These are phyloP conservation scores for Thereva nobilitata DNA, from an alignment of 2,888 invertebrate genomes.

Conservation along the genomic window DNA sequence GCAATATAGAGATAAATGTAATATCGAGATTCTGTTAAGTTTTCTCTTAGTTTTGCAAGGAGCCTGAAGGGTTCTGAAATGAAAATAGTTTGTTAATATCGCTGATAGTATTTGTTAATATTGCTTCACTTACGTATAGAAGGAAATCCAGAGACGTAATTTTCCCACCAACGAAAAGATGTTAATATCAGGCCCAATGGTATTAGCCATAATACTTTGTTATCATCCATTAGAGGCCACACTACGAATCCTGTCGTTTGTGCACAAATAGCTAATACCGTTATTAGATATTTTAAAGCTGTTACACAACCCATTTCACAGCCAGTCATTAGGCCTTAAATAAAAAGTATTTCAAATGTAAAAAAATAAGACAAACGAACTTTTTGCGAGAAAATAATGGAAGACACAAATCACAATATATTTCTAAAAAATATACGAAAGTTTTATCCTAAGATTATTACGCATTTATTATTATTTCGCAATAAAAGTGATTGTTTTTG, in stretches of 20 bases:
- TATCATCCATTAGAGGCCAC: constrained; percentile 67
- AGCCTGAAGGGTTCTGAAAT: constrained; percentile 54
- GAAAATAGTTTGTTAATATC: constrained; percentile 26
- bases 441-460: too few species aligned
- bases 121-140: constrained; percentile 46
- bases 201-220: constrained; percentile 59
- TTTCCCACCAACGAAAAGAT: constrained; percentile 85
- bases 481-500: too few species aligned
- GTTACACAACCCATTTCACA: constrained; percentile 49
- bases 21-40: constrained; percentile 70
- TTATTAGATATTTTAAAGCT: constrained; percentile 45
- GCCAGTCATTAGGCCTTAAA: constrained; percentile 50
- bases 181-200: constrained; percentile 69
- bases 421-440: too few species aligned
- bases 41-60: constrained; percentile 60
- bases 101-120: constrained; percentile 49
- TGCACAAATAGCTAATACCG: constrained; percentile 62
- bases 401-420: too few species aligned
- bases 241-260: constrained; percentile 71
- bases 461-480: too few species aligned
- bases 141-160: constrained; percentile 64
- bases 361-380: too few species aligned
- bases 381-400: too few species aligned
- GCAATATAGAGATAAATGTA: constrained; percentile 74
- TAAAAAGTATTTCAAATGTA: constrained; percentile 10